phyloP scores from a whole-genome alignment of 2,113 vertebrate genomes.

The Bagarius yarrelli region DNA sequence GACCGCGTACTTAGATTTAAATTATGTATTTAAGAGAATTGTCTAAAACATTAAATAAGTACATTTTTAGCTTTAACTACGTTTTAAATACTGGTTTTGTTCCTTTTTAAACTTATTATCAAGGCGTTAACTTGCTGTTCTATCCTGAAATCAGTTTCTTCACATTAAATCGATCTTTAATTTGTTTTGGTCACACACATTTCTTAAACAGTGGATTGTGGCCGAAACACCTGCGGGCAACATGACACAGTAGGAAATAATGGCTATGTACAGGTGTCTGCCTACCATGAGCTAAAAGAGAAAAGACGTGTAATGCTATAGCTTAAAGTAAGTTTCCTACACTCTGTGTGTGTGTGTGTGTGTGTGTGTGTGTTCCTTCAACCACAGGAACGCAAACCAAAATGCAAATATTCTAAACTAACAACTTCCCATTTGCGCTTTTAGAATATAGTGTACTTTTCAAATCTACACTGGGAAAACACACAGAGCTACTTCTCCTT shows the following conservation, averaged over 20 bases:
- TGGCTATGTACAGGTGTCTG: slow-evolving; percentile 42
- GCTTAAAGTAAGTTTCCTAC: too few species aligned
- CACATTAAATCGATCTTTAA: not conserved
- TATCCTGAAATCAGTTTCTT: not conserved
- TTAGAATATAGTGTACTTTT: slow-evolving; percentile 18
- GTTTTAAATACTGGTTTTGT: not conserved
- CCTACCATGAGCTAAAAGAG: slow-evolving; percentile 15
- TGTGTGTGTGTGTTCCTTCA: slow-evolving; percentile 39
- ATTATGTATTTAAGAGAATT: too few species aligned
- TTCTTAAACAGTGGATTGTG: not conserved
- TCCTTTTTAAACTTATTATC: not conserved
- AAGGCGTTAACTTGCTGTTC: not conserved
- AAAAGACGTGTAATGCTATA: slow-evolving; percentile 24
- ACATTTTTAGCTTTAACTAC: not conserved
- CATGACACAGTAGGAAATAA: slow-evolving; percentile 36
- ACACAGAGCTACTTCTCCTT: not conserved
- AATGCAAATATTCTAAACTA: slow-evolving; percentile 32
- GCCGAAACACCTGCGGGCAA: slow-evolving; percentile 32
- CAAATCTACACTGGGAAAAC: not conserved
- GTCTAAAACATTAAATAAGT: too few species aligned
- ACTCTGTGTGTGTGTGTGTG: not conserved
- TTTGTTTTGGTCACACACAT: not conserved
- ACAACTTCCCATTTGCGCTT: slow-evolving; percentile 9
- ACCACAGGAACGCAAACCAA: slow-evolving; percentile 34
- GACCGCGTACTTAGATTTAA: too few species aligned